Percentiles rank a stretch among this genome's conserved stretches.
Evolutionary conservation across 2,888 invertebrate species (phyloP).

Genomic region (Tuta absoluta): DNA sequence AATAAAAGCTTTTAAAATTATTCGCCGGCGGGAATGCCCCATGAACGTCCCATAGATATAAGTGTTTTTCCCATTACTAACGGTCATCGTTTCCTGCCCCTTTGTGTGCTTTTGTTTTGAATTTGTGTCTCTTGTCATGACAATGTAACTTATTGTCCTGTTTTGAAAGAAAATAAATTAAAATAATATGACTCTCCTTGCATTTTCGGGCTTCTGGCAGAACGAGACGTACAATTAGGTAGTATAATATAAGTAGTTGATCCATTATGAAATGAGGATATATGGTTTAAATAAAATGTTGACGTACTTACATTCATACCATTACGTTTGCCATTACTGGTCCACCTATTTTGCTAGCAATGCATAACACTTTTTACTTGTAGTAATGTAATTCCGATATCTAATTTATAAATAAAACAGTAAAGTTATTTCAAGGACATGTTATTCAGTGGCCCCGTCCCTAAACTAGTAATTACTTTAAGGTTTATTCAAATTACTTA

Average conservation of each 20-base stretch:
- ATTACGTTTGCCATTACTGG: neutral
- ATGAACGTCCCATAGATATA: neutral
- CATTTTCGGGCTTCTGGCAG: neutral
- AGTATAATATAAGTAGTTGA: neutral
- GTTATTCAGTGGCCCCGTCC: neutral
- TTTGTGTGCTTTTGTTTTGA: neutral
- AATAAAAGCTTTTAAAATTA: no score
- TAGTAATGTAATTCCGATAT: neutral
- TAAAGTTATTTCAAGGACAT: constrained; percentile 7
- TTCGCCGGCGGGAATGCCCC: constrained; percentile 1
- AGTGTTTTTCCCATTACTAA: constrained; percentile 3
- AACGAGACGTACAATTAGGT: neutral
- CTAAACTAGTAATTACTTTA: constrained; percentile 13
- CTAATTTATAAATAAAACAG: neutral
- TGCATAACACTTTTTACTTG: no score
- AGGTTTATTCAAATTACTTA: constrained; percentile 20
- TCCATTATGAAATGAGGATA: neutral
- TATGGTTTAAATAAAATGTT: neutral
- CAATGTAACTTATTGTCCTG: neutral
- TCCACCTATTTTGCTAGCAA: no score
- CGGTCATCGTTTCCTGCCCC: neutral
- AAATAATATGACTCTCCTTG: neutral
- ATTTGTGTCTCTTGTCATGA: neutral
- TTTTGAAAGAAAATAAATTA: neutral
- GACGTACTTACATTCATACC: neutral